Evolutionary conservation across 1,140 invertebrate species (phyloP).

Genomic region (Asobara japonica): DNA sequence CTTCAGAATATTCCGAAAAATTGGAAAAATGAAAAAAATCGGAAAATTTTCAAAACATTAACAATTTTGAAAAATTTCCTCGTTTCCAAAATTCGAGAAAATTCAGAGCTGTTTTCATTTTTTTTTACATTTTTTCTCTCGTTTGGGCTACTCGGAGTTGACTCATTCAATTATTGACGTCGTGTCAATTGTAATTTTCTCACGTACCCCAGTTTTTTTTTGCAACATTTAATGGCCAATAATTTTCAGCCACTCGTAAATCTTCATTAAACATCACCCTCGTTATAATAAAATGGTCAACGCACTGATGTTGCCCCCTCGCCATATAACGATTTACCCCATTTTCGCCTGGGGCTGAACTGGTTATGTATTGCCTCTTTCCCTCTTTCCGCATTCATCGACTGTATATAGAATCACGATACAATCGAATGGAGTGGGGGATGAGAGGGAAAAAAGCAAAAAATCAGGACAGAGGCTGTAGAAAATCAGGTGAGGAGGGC

Average conservation of each 20-base stretch:
- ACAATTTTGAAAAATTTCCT: too few relatives aligned
- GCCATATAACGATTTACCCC: slow-evolving; percentile 53
- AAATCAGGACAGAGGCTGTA: neutral
- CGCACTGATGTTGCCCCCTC: slow-evolving; percentile 54
- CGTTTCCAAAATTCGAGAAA: too few relatives aligned
- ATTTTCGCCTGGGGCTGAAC: slow-evolving; percentile 44
- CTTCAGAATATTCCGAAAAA: too few relatives aligned
- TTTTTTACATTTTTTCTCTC: too few relatives aligned
- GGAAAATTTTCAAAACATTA: too few relatives aligned
- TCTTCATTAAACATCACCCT: slow-evolving; percentile 48
- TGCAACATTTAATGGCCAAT: neutral
- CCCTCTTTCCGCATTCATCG: slow-evolving; percentile 15
- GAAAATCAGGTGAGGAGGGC: neutral
- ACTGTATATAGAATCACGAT: slow-evolving; percentile 13
- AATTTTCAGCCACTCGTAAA: too few relatives aligned
- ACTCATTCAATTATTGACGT: neutral
- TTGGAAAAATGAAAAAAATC: too few relatives aligned
- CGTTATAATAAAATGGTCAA: slow-evolving; percentile 59
- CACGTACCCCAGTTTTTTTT: neutral
- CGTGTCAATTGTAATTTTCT: neutral
- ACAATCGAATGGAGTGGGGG: neutral
- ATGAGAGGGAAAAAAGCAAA: neutral
- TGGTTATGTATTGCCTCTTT: slow-evolving; percentile 14
- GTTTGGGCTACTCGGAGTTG: too few relatives aligned
- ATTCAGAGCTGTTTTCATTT: too few relatives aligned